A percentile compares a stretch with the other conserved stretches of the same genome.
These are phyloP conservation scores for Coecobrya sp. DNA, from an alignment of 2,888 invertebrate genomes.

Conservation along the genomic window DNA sequence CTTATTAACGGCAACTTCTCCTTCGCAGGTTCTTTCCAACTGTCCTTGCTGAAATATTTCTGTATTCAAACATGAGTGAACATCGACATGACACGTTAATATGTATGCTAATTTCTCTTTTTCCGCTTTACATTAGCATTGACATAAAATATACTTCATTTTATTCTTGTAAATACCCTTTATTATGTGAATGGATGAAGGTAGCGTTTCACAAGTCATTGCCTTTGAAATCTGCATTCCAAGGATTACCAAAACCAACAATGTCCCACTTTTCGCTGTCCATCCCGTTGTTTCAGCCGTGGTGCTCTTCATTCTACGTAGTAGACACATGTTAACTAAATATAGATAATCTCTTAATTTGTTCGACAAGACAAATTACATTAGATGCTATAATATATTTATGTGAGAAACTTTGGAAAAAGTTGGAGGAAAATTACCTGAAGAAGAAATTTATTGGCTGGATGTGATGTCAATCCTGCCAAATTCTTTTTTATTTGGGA, in stretches of 20 bases:
- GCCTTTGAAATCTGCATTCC: constrained; percentile 2
- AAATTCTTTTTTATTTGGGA: not conserved
- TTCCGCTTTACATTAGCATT: too few species aligned
- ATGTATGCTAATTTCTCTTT: constrained; percentile 39
- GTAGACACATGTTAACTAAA: not conserved
- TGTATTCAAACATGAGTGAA: constrained; percentile 87
- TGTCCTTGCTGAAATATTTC: constrained; percentile 95
- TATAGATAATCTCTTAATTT: not conserved
- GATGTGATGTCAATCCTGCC: constrained; percentile 30
- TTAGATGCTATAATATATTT: too few species aligned
- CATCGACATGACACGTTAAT: constrained; percentile 39
- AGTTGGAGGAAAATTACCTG: not conserved
- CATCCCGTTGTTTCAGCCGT: not conserved
- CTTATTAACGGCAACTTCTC: constrained; percentile 96
- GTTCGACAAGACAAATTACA: not conserved
- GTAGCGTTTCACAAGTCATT: constrained; percentile 93
- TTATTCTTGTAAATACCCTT: constrained; percentile 90
- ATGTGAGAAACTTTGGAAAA: too few species aligned
- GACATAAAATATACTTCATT: not conserved
- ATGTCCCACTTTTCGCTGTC: constrained; percentile 19
- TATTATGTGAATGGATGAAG: constrained; percentile 95
- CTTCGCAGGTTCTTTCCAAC: constrained; percentile 95
- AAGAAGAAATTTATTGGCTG: not conserved
- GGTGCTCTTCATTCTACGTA: constrained; percentile 38
- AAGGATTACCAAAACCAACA: constrained; percentile 48